Evolutionary conservation across 2,888 invertebrate species (phyloP).

Genomic region (Hypomecis atomaria): DNA sequence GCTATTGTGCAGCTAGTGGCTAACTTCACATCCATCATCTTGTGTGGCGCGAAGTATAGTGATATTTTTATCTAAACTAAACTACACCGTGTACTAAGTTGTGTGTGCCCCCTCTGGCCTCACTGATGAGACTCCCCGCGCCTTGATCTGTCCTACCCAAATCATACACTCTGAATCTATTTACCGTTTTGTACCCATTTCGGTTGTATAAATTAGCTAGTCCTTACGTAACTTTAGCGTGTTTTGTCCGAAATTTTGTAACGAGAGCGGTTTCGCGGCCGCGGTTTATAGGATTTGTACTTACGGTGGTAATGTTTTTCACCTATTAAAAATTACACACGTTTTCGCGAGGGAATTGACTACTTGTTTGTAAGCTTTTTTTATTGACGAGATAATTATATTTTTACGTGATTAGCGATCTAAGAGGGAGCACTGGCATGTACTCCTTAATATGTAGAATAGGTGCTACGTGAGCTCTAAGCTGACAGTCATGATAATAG

Average conservation of each 20-base stretch:
- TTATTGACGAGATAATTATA: constrained; percentile 35
- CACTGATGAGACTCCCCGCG: constrained; percentile 15
- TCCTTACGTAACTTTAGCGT: constrained; percentile 63
- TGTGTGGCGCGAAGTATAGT: no score
- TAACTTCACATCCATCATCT: no score
- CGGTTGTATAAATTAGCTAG: constrained; percentile 66
- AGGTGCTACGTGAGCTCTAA: constrained; percentile 40
- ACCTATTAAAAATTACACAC: constrained; percentile 37
- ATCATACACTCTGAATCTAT: constrained; percentile 51
- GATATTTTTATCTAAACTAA: no score
- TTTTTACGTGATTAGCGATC: constrained; percentile 34
- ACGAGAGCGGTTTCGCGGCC: constrained; percentile 59
- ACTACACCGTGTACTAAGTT: no score
- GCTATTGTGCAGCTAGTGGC: no score
- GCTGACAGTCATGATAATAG: constrained; percentile 33
- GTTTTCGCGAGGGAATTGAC: constrained; percentile 43
- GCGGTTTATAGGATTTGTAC: constrained; percentile 63
- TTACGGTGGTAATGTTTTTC: constrained; percentile 53
- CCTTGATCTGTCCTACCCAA: constrained; percentile 54
- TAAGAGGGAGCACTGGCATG: constrained; percentile 32
- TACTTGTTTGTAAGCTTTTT: constrained; percentile 39
- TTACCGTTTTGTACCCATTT: constrained; percentile 50
- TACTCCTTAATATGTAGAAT: constrained; percentile 25
- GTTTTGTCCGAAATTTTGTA: constrained; percentile 62
- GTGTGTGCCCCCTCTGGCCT: neutral